Evolutionary conservation across 2,113 vertebrate genomes (phyloP).

Genomic region (Chroicocephalus ridibundus): DNA sequence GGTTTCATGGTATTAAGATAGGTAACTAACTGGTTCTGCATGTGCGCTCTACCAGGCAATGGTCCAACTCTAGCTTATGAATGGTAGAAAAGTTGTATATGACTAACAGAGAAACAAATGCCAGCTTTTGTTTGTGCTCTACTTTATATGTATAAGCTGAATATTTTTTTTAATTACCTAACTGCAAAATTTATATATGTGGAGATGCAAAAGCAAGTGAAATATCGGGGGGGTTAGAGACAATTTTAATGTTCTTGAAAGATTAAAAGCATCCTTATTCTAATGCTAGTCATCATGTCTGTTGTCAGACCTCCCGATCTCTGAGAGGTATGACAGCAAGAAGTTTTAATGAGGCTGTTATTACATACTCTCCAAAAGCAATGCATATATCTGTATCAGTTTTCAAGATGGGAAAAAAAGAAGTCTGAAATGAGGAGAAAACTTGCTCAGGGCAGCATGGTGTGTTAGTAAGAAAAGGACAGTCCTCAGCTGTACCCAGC

Average conservation of each 20-base stretch:
- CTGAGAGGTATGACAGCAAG: background rate
- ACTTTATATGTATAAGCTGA: background rate
- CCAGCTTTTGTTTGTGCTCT: background rate
- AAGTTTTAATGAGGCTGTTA: background rate
- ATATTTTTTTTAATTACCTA: background rate
- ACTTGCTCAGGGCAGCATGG: background rate
- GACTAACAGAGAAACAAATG: background rate
- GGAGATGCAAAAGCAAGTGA: background rate
- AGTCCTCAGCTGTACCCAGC: slow-evolving; percentile 58
- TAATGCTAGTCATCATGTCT: background rate
- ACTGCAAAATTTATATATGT: background rate
- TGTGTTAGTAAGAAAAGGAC: background rate
- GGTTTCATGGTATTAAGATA: background rate
- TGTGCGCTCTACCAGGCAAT: background rate
- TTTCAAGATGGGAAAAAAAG: background rate
- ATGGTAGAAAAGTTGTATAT: background rate
- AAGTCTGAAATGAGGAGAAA: background rate
- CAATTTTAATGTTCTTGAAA: background rate
- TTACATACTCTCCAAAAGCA: background rate
- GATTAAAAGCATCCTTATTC: background rate
- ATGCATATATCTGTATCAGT: background rate
- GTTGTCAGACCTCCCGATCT: background rate
- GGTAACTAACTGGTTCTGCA: background rate
- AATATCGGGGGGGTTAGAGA: background rate
- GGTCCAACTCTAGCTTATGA: background rate